phyloP scores from a whole-genome alignment of 2,113 vertebrate species.

The Lepus timidus region DNA sequence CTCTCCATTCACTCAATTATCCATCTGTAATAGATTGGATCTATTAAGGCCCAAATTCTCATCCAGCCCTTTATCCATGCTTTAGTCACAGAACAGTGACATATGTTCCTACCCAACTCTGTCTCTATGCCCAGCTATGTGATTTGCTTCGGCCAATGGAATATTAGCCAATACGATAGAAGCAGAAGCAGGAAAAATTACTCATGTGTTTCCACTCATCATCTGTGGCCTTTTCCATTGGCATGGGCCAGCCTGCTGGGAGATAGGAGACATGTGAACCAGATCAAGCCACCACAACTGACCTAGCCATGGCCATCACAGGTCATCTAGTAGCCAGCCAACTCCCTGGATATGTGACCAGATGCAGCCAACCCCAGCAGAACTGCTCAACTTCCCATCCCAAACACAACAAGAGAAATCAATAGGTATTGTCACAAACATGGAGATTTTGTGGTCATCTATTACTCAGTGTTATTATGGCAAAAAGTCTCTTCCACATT shows the following conservation, averaged over 20 bases:
- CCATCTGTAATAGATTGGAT: not conserved
- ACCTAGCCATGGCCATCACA: not conserved
- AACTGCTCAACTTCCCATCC: not conserved
- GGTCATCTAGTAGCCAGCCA: not conserved
- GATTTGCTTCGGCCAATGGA: not conserved
- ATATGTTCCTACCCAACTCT: not conserved
- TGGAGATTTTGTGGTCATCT: not conserved
- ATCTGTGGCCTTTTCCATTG: not conserved
- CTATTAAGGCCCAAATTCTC: not conserved
- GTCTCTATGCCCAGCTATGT: not conserved
- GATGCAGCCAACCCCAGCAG: not conserved
- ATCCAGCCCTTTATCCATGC: not conserved
- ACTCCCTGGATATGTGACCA: not conserved
- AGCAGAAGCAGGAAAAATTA: not conserved
- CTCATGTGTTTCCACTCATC: not conserved
- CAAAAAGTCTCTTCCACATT: conserved; percentile 35
- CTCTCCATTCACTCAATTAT: not conserved
- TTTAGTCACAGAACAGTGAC: not conserved
- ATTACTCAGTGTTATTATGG: not conserved
- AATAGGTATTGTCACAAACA: not conserved
- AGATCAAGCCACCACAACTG: not conserved
- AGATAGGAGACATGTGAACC: not conserved
- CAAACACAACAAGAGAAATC: not conserved
- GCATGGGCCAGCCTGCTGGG: not conserved
- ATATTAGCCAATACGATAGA: not conserved